Base-by-base conservation (phyloP, 2,888 invertebrate species). In the Lasioglossum leucozonium region DNA sequence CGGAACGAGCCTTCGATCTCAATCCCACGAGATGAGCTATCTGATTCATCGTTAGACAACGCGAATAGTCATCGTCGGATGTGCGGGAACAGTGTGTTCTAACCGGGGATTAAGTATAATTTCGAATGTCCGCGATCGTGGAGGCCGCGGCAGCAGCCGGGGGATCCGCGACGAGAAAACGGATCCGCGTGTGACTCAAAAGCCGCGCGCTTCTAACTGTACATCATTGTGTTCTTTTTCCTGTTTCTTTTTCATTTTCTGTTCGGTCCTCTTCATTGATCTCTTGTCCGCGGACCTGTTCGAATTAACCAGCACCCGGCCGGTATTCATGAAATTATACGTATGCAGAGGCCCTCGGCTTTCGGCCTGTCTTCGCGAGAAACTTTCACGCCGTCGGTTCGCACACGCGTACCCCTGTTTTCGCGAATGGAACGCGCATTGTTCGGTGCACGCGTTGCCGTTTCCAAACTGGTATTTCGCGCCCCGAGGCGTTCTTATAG, bases 361-460 rank as follows among this genome's bases (percentile, higher is more conserved):
- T 11, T 65, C 37, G 69, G 42, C 4, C 11, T 62, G 16, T 13
- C 30, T 16, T 26, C 58, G 58, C 58, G 79, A 37, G 67, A 76
- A 80, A 90, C 90, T 90, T 90, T 90, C 90, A 86, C 85, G 80
- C 86, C 88, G 81, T 90, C 86, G 85, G 79, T 77, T 75, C 69
- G 22, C 22, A 40, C 22, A 67, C 11, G 1, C 37, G 34, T 37
- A 67, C 34, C 79, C 85, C 85, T 88, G 65, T 87, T 87, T 87
- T 72, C 72, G 58, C n/a, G 67, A 55, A 73, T 42, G 74, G 42
- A 55, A 71, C 81, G 58, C 69, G 71, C 78, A 81, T 78, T 51
- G 72, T 72, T 72, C 37, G 69, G n/a, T 73, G 62, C 72, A 65
- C 34, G 58, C 67, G n/a, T 79, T 82, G 55, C 65, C 74, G 79